Percentiles rank a stretch among this genome's conserved stretches.
These are phyloP conservation scores for Creontiades dilutus DNA, from an alignment of 2,888 invertebrate species.

Conservation along the genomic window DNA sequence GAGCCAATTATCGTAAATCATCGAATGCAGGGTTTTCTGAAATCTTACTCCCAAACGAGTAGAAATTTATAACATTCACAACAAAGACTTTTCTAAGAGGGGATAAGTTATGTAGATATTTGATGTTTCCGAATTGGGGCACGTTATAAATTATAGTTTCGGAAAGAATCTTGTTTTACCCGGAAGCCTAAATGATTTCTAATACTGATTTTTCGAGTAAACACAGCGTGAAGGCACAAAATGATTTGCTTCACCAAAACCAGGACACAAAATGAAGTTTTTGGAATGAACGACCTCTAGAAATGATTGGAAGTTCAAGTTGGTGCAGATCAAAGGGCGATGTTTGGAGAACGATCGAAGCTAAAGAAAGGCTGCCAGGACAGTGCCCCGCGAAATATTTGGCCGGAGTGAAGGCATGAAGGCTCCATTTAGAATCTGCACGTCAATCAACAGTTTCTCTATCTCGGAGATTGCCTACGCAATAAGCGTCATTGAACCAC, in stretches of 20 bases:
- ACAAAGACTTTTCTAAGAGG: too few species aligned
- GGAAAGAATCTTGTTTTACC: too few species aligned
- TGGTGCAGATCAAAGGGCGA: conserved; percentile 56
- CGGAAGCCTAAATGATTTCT: too few species aligned
- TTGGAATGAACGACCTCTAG: conserved; percentile 32
- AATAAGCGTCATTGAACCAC: conserved; percentile 5
- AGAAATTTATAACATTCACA: too few species aligned
- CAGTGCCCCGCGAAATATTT: conserved; percentile 59
- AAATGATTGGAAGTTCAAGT: conserved; percentile 53
- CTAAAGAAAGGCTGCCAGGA: conserved; percentile 63
- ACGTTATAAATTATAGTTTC: too few species aligned
- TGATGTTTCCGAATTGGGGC: too few species aligned
- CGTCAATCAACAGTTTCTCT: conserved; percentile 15
- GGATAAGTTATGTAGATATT: too few species aligned
- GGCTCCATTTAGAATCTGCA: conserved; percentile 48
- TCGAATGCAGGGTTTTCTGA: too few species aligned
- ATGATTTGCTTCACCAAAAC: neutral
- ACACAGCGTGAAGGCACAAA: too few species aligned
- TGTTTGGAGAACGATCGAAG: conserved; percentile 29
- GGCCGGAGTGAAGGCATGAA: conserved; percentile 48
- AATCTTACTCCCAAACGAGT: too few species aligned
- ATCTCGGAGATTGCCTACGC: neutral
- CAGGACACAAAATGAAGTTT: neutral
- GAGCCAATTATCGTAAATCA: too few species aligned
- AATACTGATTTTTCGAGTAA: too few species aligned